Evolutionary conservation across 2,888 invertebrate species (phyloP), one percentile per base, ranked within the genome.

Genomic region (Autographa gamma): DNA sequence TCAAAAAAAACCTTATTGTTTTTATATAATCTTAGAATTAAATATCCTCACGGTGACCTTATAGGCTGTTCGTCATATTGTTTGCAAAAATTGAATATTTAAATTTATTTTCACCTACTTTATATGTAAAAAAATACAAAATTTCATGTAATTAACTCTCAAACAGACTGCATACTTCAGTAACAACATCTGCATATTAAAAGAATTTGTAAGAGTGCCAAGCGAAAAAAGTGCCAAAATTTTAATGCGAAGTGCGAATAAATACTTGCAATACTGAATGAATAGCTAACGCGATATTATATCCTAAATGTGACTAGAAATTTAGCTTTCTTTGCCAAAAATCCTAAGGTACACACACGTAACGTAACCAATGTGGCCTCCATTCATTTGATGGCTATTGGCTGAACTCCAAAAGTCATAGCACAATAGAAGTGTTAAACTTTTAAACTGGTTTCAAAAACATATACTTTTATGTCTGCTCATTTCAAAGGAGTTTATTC

Each of bases 321-420:
- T 59, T 9, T 52, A 54, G 18, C 19, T 19, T 56, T 25, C 25
- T 25, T 18, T 54, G 54, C 18, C 54, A 56, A 25, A 25, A 56
- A 56, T 56, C 54, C 25, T 19, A 4, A 56, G 54, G 54, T 56
- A 25, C 13, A 19, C 25, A 56, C 54, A 19, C 25, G 54, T 56
- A 56, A 19, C 18, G 54, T 59, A 59, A 52, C 5, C 38, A 19
- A 41, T 52, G 54, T 69, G 18, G 32, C 63, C 52, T 9, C 48
- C n/a, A n/a, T 19, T 54, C 52, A 41, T 60, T 32, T 69, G 63
- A 25, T 25, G 25, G 25, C 54, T 38, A 60, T 67, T 63, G 63
- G 66, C 63, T 41, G n/a, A 56, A 61, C 41, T 70, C 69, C 72
- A 73, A 65, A 73, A 65, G 56, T 43, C 60, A 60, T 66, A 54